Evolutionary conservation across 2,113 vertebrate species (phyloP).

Genomic region (Macaca fascicularis): T2T-MFA8v1.1 NC_088379.1:151777001-151777500

Average conservation of each 20-base stretch:
- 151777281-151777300: neutral
- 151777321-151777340: neutral
- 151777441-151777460: neutral
- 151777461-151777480: constrained; percentile 80
- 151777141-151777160: neutral
- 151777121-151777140: neutral
- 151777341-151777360: neutral
- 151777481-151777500: constrained; percentile 84
- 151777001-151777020: too few relatives aligned
- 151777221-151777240: neutral
- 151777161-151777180: neutral
- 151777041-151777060: fast-evolving
- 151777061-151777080: too few relatives aligned
- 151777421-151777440: neutral
- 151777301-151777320: neutral
- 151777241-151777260: neutral
- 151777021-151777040: too few relatives aligned
- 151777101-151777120: neutral
- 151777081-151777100: neutral
- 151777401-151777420: neutral
- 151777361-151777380: neutral
- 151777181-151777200: too few relatives aligned
- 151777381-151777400: neutral
- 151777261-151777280: too few relatives aligned
- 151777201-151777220: too few relatives aligned